phyloP scores from a whole-genome alignment of 2,113 vertebrate genomes.

The Neopipo cinnamomea region DNA sequence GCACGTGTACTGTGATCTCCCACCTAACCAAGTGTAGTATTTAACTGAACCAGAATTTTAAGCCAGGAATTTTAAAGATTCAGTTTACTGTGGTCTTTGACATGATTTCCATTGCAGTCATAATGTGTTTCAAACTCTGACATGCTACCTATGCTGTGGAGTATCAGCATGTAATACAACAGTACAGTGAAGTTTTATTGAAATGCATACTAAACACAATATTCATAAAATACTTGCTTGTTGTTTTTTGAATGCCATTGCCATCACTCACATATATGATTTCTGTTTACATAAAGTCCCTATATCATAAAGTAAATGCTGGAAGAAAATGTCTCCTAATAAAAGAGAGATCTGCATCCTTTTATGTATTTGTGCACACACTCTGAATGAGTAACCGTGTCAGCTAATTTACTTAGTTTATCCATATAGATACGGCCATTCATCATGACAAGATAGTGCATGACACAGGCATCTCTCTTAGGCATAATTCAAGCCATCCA shows the following conservation, averaged over 20 bases:
- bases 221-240: background rate
- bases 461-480: background rate
- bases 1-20: background rate
- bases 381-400: background rate
- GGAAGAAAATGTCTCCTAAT: background rate
- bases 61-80: background rate
- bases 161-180: background rate
- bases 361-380: background rate
- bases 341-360: background rate
- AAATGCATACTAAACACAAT: background rate
- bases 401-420: background rate
- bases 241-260: background rate
- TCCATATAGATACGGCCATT: background rate
- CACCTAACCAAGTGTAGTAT: background rate
- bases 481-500: background rate
- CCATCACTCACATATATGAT: background rate
- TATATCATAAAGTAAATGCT: background rate
- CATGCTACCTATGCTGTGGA: background rate
- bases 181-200: background rate
- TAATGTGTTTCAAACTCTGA: background rate
- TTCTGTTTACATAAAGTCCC: background rate
- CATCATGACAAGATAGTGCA: background rate
- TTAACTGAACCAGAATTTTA: background rate
- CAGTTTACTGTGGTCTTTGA: background rate
- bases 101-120: background rate